Percentiles rank a stretch among this genome's conserved stretches.
Conservation (phyloP, 2,113 vertebrate genomes). For the Mugil cephalus region DNA sequence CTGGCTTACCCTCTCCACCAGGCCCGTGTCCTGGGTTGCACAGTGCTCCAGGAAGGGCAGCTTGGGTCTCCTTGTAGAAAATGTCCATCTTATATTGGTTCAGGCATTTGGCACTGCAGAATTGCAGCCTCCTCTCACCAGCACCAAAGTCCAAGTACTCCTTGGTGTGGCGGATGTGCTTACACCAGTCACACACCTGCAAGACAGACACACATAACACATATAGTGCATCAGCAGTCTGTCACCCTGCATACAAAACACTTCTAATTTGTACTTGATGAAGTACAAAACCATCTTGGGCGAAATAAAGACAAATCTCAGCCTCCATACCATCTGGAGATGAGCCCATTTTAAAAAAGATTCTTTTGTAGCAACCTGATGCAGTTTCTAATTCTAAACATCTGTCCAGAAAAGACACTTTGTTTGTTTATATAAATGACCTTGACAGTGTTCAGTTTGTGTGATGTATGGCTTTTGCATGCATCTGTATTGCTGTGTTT, state of each 20-base stretch:
- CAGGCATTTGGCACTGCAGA: conserved; percentile 99
- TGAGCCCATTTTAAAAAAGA: conserved; percentile 30
- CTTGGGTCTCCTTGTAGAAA: conserved; percentile 99
- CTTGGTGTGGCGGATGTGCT: conserved; percentile 99
- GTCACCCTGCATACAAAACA: conserved; percentile 32
- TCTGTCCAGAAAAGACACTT: conserved; percentile 14
- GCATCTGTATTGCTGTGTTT: conserved; percentile 6
- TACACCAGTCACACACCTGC: conserved; percentile 99
- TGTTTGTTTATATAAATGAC: conserved; percentile 7
- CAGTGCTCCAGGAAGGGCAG: conserved; percentile 94
- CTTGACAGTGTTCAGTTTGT: background rate
- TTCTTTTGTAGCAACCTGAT: conserved; percentile 13
- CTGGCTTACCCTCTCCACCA: conserved; percentile 91
- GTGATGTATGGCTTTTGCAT: background rate
- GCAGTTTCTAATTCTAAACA: conserved; percentile 19
- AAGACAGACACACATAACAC: conserved; percentile 77
- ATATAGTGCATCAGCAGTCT: conserved; percentile 52
- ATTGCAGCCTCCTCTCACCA: conserved; percentile 98
- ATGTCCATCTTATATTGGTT: conserved; percentile 99
- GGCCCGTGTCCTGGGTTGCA: conserved; percentile 91
- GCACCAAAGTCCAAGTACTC: conserved; percentile 99
- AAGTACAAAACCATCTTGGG: conserved; percentile 33
- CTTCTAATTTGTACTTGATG: conserved; percentile 48
- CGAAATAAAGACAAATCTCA: conserved; percentile 26
- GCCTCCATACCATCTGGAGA: conserved; percentile 52